These are phyloP conservation scores for Tetropium fuscum DNA, from an alignment of 2,888 invertebrate species.

Conservation along the genomic window DNA sequence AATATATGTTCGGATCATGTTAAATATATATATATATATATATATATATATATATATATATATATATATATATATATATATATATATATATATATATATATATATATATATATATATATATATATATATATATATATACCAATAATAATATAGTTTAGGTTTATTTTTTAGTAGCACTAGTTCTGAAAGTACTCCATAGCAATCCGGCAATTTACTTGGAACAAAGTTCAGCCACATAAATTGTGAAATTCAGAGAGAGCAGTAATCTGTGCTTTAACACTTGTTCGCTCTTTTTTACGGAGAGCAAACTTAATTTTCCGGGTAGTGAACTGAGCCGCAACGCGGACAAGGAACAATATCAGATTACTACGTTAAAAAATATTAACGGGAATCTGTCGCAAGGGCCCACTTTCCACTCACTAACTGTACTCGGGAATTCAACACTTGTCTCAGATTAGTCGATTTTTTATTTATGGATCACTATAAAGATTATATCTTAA, in stretches of 20 bases:
- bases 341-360: slow-evolving; percentile 66
- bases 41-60: too few species aligned
- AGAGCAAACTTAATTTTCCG: slow-evolving; percentile 67
- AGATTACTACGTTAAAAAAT: slow-evolving; percentile 56
- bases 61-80: too few species aligned
- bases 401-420: slow-evolving; percentile 41
- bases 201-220: slow-evolving; percentile 7
- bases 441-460: slow-evolving; percentile 55
- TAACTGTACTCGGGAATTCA: slow-evolving; percentile 45
- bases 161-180: too few species aligned
- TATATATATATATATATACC: too few species aligned
- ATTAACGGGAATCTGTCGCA: slow-evolving; percentile 47
- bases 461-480: slow-evolving; percentile 46
- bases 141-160: too few species aligned
- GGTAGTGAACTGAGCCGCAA: slow-evolving; percentile 64
- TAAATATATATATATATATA: too few species aligned
- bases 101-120: too few species aligned
- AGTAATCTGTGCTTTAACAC: slow-evolving; percentile 51
- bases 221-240: slow-evolving; percentile 14
- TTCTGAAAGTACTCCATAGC: too few species aligned
- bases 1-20: too few species aligned
- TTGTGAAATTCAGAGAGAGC: slow-evolving; percentile 35
- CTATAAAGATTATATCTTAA: slow-evolving; percentile 40
- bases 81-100: too few species aligned
- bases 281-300: slow-evolving; percentile 56